Evolutionary conservation across 1,140 invertebrate genomes (phyloP), one percentile per base, ranked within the genome.

Genomic region (Thaumetopoea pityocampa): DNA sequence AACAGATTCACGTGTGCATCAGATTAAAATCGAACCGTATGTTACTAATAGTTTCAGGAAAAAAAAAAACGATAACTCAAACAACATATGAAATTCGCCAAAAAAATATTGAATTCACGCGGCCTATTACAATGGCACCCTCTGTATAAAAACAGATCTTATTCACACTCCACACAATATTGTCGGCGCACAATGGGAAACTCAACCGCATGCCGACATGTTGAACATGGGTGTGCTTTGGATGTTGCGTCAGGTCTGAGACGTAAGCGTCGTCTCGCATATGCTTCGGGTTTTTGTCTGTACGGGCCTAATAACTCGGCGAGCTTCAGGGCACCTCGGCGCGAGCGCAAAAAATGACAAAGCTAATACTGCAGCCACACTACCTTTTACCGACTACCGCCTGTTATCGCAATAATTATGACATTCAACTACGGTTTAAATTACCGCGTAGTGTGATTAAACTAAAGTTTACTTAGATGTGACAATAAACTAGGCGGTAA

Each of bases 321-420:
- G 59, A 80, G 80, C 71, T 80, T 69, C 45, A 76, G 70, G 66
- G 70, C 66, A 77, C 77, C 72, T 79, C 72, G 59, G 62, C 76
- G 67, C 62, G 60, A 62, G 66, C 67, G 73, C 77, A 81, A 84
- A 84, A 67, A 84, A 80, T 64, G 65, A 71, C 59, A 58, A n/a
- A n/a, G n/a, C n/a, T n/a, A n/a, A n/a, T n/a, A n/a, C n/a, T n/a
- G n/a, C n/a, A n/a, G n/a, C n/a, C n/a, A n/a, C n/a, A n/a, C n/a
- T n/a, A n/a, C n/a, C n/a, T n/a, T n/a, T n/a, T n/a, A n/a, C n/a
- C n/a, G n/a, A n/a, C n/a, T n/a, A n/a, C n/a, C n/a, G n/a, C n/a
- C n/a, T n/a, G n/a, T n/a, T n/a, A n/a, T n/a, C n/a, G n/a, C n/a
- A n/a, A n/a, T n/a, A n/a, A n/a, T n/a, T n/a, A n/a, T n/a, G n/a